phyloP scores from a whole-genome alignment of 1,140 invertebrate species.

The Apis dorsata region DNA sequence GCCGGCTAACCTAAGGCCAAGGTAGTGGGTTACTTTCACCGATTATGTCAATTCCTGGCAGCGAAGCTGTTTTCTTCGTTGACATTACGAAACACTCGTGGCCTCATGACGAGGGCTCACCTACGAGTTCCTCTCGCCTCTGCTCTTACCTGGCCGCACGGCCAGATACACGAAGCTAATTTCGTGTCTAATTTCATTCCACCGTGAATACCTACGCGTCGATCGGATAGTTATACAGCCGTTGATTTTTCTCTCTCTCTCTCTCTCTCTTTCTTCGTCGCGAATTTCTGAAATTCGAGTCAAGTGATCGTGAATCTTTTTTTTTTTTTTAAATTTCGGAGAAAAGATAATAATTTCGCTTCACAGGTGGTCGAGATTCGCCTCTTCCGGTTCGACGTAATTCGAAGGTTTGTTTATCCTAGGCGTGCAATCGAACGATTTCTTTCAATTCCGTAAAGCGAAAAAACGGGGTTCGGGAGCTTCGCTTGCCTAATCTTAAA shows the following conservation, averaged over 20 bases:
- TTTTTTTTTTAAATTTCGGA: too few species aligned
- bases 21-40: constrained; percentile 66
- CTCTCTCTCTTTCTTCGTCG: too few species aligned
- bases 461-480: neutral
- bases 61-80: constrained; percentile 50
- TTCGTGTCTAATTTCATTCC: constrained; percentile 1
- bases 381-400: neutral
- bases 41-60: constrained; percentile 63
- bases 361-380: neutral
- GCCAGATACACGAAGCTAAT: constrained; percentile 9
- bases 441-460: constrained; percentile 11
- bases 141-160: neutral
- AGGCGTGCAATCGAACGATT: neutral
- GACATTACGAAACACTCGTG: constrained; percentile 39
- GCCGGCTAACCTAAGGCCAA: constrained; percentile 64
- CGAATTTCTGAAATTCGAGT: too few species aligned
- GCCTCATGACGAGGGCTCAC: neutral
- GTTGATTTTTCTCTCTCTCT: neutral
- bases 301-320: too few species aligned
- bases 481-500: constrained; percentile 30
- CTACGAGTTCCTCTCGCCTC: neutral
- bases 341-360: too few species aligned
- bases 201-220: neutral
- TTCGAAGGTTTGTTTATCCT: neutral
- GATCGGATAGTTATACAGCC: neutral